Evolutionary conservation across 2,113 vertebrate species (phyloP), one percentile per base, ranked within the genome.

Genomic region (Ciconia stormi): DNA sequence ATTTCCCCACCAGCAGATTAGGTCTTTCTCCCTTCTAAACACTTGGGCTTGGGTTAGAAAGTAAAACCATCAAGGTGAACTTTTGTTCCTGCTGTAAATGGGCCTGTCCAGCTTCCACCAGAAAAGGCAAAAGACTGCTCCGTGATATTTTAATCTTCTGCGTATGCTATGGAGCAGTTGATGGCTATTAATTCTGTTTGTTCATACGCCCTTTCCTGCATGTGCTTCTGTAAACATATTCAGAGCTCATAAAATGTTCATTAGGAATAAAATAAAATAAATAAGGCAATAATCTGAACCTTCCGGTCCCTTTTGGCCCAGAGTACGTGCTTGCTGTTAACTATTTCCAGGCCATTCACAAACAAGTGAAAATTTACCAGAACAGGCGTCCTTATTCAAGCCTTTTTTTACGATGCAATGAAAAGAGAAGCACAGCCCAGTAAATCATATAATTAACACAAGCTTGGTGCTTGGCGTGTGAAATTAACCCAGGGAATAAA

Each of bases 251-350:
- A 96, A 97, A 97, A 67, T 40, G 36, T 74, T 97, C 97, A 98
- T 89, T 94, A 97, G 96, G 96, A 94, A 97, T 89, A 97, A 97
- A 97, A 97, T 95, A 96, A 96, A 97, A 86, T 81, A 96, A 96
- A 87, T 82, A 91, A 91, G 74, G 90, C 85, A 94, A 83, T 89
- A 95, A 93, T 82, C 72, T 80, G 82, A 97, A 83, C 83, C 83
- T 94, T 96, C n/a, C 61, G 77, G 65, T 65, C 69, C 50, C 42
- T 94, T 85, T 74, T n/a, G 72, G 66, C 93, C 55, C 69, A 88
- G 79, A n/a, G 67, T 46, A 59, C 5, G 1, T 49, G 42, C 36
- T 78, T 82, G 79, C 74, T 90, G 71, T 70, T 90, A 94, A 88
- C 96, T 84, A 61, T 93, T 96, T 96, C 90, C 95, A 96, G 90